Conservation (phyloP, 2,797 vertebrate genomes). For the Kryptolebias ocellatus region DNA sequence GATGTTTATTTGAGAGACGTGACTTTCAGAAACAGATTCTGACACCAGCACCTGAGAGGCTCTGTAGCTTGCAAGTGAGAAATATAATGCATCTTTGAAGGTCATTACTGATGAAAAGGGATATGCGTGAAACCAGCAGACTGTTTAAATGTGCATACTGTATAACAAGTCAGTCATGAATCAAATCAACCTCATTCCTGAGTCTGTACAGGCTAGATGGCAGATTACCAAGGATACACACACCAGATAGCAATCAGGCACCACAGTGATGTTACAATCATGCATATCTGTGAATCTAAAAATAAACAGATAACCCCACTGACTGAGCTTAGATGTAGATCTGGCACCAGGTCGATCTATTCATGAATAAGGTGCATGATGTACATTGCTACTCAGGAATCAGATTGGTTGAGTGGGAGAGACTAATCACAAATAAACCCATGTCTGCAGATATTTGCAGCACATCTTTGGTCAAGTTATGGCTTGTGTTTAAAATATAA, state of each 20-base stretch:
- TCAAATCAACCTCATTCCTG: neutral
- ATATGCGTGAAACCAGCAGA: neutral
- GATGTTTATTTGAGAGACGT: too few relatives aligned
- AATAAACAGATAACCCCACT: neutral
- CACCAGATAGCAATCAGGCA: conserved; percentile 6
- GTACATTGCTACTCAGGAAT: too few relatives aligned
- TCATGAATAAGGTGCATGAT: neutral
- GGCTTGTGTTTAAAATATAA: too few relatives aligned
- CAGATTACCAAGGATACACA: neutral
- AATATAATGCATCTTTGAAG: neutral
- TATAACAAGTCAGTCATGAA: conserved; percentile 3
- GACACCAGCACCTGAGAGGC: neutral
- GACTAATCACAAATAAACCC: neutral
- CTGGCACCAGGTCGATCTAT: conserved; percentile 3
- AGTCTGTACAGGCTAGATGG: neutral
- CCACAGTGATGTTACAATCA: conserved; percentile 1
- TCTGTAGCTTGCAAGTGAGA: neutral
- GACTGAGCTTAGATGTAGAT: neutral
- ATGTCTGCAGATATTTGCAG: neutral
- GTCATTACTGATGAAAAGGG: neutral
- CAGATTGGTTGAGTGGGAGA: neutral
- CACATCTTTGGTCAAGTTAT: neutral
- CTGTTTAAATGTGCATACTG: conserved; percentile 1
- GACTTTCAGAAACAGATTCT: neutral
- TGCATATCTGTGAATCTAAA: conserved; percentile 19